These are phyloP conservation scores for Caenorhabditis sp. DNA, from an alignment of 2,888 invertebrate genomes.

Conservation along the genomic window DNA sequence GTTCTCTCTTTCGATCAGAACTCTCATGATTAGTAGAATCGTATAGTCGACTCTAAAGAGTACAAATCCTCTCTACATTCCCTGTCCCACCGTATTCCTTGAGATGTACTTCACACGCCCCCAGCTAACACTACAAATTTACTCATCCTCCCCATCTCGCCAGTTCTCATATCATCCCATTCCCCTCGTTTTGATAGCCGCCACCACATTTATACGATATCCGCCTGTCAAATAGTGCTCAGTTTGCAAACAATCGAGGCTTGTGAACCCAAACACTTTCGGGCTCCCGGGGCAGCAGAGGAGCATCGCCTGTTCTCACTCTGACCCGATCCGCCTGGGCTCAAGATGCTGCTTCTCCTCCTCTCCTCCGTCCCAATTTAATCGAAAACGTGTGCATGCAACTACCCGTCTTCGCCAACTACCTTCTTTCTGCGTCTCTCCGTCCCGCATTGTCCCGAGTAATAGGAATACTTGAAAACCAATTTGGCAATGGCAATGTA, in stretches of 20 bases:
- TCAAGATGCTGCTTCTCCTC: constrained; percentile 25
- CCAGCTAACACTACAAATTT: neutral
- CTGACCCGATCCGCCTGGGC: constrained; percentile 1
- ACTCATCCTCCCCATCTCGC: neutral
- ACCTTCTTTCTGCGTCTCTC: constrained; percentile 50
- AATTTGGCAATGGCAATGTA: constrained; percentile 55
- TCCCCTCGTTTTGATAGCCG: neutral
- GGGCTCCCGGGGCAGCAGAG: constrained; percentile 3
- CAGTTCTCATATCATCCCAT: too few relatives aligned
- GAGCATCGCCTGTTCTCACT: constrained; percentile 24
- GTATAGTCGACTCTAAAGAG: neutral
- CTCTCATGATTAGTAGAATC: neutral
- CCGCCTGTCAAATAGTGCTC: constrained; percentile 52
- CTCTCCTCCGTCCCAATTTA: constrained; percentile 50
- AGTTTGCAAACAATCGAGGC: constrained; percentile 57
- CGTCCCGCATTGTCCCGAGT: constrained; percentile 15
- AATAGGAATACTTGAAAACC: constrained; percentile 59
- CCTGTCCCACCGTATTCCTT: neutral
- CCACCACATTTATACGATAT: too few relatives aligned
- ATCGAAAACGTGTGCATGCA: constrained; percentile 53
- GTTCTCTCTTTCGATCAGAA: too few relatives aligned
- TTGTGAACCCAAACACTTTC: constrained; percentile 55
- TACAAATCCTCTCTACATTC: neutral
- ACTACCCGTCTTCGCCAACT: constrained; percentile 16
- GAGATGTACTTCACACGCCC: constrained; percentile 3